These are phyloP conservation scores for Scrobipalpa costella DNA, from an alignment of 2,888 invertebrate genomes.

Conservation along the genomic window DNA sequence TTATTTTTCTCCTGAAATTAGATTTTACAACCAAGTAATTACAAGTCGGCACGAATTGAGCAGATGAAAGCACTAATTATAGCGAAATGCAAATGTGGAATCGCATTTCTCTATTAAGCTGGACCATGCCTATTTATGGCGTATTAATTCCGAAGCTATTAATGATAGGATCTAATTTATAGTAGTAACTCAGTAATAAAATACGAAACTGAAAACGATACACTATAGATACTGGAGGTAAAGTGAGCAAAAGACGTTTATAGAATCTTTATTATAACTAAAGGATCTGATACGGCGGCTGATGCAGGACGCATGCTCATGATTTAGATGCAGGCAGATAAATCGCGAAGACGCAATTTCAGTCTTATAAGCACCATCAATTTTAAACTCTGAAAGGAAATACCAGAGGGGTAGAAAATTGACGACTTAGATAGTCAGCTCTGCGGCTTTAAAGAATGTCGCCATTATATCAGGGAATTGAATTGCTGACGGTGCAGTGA, in stretches of 20 bases:
- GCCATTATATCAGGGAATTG: slow-evolving; percentile 13
- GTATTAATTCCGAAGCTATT: background rate
- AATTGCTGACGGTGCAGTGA: slow-evolving; percentile 7
- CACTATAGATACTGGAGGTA: background rate
- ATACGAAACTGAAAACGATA: background rate
- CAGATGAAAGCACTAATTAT: slow-evolving; percentile 2
- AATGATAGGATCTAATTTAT: slow-evolving; percentile 10
- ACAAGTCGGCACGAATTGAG: background rate
- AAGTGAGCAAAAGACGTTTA: slow-evolving; percentile 11
- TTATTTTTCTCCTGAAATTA: background rate
- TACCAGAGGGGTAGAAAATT: slow-evolving; percentile 13
- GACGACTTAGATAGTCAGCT: slow-evolving; percentile 15
- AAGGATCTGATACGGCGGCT: slow-evolving; percentile 17
- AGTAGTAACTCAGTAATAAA: background rate
- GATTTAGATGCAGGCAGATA: slow-evolving; percentile 22
- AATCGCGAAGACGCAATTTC: slow-evolving; percentile 18
- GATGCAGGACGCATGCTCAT: slow-evolving; percentile 16
- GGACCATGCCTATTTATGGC: slow-evolving; percentile 3
- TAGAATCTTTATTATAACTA: slow-evolving; percentile 15
- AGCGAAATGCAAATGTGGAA: background rate
- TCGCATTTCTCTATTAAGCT: background rate
- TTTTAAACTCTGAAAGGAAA: slow-evolving; percentile 19
- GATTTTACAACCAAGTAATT: background rate
- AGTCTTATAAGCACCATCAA: slow-evolving; percentile 25
- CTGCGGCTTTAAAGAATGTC: slow-evolving; percentile 15